phyloP scores from a whole-genome alignment of 1,140 invertebrate species.

The Euura saliciscinereae region DNA sequence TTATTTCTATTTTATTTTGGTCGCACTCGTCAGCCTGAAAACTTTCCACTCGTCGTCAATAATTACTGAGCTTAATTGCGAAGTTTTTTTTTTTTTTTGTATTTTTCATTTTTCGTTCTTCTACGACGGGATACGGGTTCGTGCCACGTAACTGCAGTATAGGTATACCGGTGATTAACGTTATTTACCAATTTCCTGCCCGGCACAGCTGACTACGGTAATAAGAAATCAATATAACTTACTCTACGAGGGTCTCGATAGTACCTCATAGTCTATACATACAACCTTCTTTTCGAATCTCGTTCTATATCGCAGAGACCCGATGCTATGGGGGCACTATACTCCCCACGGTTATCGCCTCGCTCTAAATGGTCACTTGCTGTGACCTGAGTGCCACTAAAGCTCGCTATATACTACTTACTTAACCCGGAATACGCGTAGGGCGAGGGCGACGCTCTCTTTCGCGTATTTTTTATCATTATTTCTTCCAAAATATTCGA shows the following conservation, averaged over 20 bases:
- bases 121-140: background rate
- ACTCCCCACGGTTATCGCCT: background rate
- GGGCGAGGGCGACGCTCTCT: background rate
- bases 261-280: too few species aligned
- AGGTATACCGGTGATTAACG: background rate
- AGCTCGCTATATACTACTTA: background rate
- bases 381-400: conserved; percentile 3
- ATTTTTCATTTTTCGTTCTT: background rate
- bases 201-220: background rate
- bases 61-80: background rate
- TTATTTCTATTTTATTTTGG: background rate
- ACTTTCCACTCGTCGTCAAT: background rate
- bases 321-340: background rate
- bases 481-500: too few species aligned
- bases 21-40: too few species aligned
- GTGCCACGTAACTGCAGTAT: background rate
- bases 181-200: conserved; percentile 1
- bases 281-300: background rate
- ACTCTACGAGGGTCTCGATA: too few species aligned
- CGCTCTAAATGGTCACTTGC: conserved; percentile 5
- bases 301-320: background rate
- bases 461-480: too few species aligned
- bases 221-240: conserved; percentile 1
- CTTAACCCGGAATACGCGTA: background rate
- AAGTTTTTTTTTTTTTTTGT: background rate